These are phyloP conservation scores for Agonopterix heracliana DNA, from an alignment of 2,888 invertebrate species.

Conservation along the genomic window DNA sequence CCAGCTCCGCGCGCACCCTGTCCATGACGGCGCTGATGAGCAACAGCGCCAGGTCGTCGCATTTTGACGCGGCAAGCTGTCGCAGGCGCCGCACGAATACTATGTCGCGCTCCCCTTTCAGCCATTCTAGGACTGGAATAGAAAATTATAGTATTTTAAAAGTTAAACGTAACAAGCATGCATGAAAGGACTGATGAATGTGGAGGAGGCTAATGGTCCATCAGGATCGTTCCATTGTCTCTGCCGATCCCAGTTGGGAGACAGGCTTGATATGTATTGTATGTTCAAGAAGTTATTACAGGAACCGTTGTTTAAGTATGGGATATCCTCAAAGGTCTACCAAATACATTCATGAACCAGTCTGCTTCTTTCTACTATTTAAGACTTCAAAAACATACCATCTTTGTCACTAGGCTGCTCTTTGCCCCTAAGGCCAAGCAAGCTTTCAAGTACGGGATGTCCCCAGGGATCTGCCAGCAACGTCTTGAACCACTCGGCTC, in stretches of 20 bases:
- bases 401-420: constrained; percentile 51
- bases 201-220: no score
- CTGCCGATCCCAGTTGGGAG: no score
- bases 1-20: constrained; percentile 45
- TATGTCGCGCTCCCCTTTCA: constrained; percentile 76
- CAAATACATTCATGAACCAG: no score
- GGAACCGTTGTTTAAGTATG: no score
- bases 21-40: constrained; percentile 75
- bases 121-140: constrained; percentile 70
- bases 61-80: constrained; percentile 76
- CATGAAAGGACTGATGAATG: no score
- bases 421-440: constrained; percentile 72
- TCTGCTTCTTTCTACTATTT: no score
- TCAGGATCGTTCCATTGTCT: no score
- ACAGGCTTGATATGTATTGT: no score
- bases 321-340: no score
- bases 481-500: constrained; percentile 75
- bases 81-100: constrained; percentile 78
- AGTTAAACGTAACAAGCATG: no score
- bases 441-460: constrained; percentile 69
- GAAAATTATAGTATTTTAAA: not conserved
- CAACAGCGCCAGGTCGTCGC: constrained; percentile 77
- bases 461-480: constrained; percentile 73
- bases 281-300: no score
- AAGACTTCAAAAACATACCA: constrained; percentile 27